Base-by-base conservation (phyloP, 2,113 vertebrate genomes). In the Athene noctua region DNA sequence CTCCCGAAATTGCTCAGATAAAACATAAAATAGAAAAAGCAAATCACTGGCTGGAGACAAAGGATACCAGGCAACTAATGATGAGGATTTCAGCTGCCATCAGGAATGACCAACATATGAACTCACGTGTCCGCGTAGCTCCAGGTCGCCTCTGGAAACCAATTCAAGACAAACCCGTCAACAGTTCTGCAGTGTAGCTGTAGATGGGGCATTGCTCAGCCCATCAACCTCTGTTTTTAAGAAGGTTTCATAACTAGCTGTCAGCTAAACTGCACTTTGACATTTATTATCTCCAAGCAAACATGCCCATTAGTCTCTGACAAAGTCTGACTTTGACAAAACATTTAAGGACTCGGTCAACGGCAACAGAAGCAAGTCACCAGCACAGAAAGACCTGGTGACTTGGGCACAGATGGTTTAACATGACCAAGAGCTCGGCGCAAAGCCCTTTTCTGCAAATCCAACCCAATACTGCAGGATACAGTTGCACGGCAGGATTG, bases 31-130 rank as follows among this genome's bases (percentile, higher is more conserved):
- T 3, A 57, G 27, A 58, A 51, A 71, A 71, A 8, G 18, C 23
- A 54, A 40, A 71, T 47, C 40, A 15, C n/a, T 36, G 72, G 30
- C 25, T 27, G 42, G 30, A 71, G 65, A n/a, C 22, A 42, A 55
- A 55, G 13, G 17, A 30, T 13, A 42, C n/a, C 1, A 0, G 6
- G 26, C 17, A 42, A 22, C 6, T 13, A 13, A 23, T 2, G 19
- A 44, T 21, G 29, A 62, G 4, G n/a, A 70, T n/a, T 47, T 62
- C 40, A 40, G 9, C 23, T 3, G 1, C 38, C 32, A 20, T 38
- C 36, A 21, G 30, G 58, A 51, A 23, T 11, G 6, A 62, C 7
- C 42, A 52, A 27, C 20, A 11, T 6, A 46, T 1, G 14, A 62
- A 78, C n/a, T 42, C 6, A 3, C 7, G 1, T 26, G 32, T 26